Conservation (phyloP, 2,888 invertebrate genomes). For the Tortrix viridana region DNA sequence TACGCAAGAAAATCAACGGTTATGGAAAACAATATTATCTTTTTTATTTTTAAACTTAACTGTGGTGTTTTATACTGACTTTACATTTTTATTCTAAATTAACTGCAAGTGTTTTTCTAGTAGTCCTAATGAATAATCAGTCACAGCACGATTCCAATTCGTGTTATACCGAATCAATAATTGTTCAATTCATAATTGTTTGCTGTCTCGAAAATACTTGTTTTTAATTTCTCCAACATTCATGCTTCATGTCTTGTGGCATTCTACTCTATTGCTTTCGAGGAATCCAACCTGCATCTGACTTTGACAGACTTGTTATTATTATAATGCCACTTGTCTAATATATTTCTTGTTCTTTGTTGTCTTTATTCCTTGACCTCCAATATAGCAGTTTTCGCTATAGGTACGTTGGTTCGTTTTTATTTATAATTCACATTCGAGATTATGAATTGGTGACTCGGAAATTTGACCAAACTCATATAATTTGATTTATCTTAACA, state of each 20-base stretch:
- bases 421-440: no score
- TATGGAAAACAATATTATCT: not conserved
- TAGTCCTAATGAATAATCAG: not conserved
- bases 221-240: conserved; percentile 18
- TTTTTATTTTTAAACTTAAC: not conserved
- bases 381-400: no score
- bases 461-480: no score
- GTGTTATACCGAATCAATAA: not conserved
- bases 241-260: conserved; percentile 57
- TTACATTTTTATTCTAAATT: no score
- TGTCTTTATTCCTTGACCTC: not conserved
- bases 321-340: conserved; percentile 5
- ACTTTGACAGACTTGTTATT: conserved; percentile 22
- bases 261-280: conserved; percentile 60
- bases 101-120: no score
- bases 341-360: not conserved
- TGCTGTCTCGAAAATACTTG: conserved; percentile 1
- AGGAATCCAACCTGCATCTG: conserved; percentile 57
- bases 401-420: no score
- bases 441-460: no score
- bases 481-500: not conserved
- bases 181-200: conserved; percentile 11
- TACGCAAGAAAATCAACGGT: conserved; percentile 22
- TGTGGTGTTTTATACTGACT: not conserved
- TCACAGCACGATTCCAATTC: not conserved